Evolutionary conservation across 2,113 vertebrate species (phyloP).

Genomic region (Toxotes jaculatrix): DNA sequence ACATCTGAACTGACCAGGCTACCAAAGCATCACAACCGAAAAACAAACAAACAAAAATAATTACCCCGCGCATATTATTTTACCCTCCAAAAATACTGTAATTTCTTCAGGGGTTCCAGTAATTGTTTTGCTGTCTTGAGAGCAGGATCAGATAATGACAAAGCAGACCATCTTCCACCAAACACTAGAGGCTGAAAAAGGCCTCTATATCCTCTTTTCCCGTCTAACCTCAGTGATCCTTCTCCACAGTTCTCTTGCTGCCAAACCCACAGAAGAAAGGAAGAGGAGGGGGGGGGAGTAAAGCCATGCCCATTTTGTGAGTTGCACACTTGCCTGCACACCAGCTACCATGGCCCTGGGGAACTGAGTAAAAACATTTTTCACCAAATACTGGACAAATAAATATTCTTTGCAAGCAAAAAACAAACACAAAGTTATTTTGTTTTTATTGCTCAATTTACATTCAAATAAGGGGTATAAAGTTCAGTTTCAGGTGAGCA

Average conservation of each 20-base stretch:
- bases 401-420: constrained; percentile 49
- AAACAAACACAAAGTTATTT: constrained; percentile 35
- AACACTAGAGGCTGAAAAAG: constrained; percentile 36
- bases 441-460: constrained; percentile 36
- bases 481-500: constrained; percentile 31
- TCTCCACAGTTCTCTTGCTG: constrained; percentile 45
- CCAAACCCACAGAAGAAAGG: constrained; percentile 65
- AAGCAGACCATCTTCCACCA: constrained; percentile 45
- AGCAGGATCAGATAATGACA: constrained; percentile 44
- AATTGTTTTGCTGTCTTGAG: constrained; percentile 21
- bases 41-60: constrained; percentile 33
- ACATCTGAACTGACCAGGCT: constrained; percentile 37
- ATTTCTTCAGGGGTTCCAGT: constrained; percentile 27
- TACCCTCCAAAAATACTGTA: constrained; percentile 11
- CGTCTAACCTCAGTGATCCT: constrained; percentile 38
- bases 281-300: background rate
- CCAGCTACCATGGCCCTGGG: constrained; percentile 47
- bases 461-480: background rate
- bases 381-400: constrained; percentile 38
- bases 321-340: constrained; percentile 45
- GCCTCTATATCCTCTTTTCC: constrained; percentile 38
- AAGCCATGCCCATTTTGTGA: constrained; percentile 49
- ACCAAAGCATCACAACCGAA: constrained; percentile 9
- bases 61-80: constrained; percentile 15
- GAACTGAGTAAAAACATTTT: constrained; percentile 27